Percentiles rank a stretch among this genome's conserved stretches.
Conservation (phyloP, 2,797 vertebrate species). For the Sitta carolinensis region DNA sequence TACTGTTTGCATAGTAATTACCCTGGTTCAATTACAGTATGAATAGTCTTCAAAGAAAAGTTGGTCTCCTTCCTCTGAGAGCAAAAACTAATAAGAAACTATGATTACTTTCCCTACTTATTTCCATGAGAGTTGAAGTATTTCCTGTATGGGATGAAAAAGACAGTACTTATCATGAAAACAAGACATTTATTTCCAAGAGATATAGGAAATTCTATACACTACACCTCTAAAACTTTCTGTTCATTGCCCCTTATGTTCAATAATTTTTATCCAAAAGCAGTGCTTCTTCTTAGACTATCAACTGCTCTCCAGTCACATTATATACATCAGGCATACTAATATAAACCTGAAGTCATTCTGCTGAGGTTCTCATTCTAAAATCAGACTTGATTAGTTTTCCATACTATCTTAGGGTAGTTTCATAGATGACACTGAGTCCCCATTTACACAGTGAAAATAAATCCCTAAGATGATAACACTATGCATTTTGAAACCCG, state of each 20-base stretch:
- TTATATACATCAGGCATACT: background rate
- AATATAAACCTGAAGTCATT: slow-evolving; percentile 20
- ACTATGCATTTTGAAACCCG: slow-evolving; percentile 28
- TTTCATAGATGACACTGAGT: slow-evolving; percentile 16
- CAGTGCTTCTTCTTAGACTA: background rate
- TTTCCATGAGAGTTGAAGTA: slow-evolving; percentile 14
- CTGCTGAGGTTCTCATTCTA: background rate
- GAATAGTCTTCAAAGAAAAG: slow-evolving; percentile 20
- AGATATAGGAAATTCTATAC: background rate
- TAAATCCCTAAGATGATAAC: slow-evolving; percentile 34
- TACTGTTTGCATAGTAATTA: slow-evolving; percentile 27
- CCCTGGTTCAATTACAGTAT: background rate
- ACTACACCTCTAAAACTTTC: background rate
- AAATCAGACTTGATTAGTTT: slow-evolving; percentile 19
- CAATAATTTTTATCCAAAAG: slow-evolving; percentile 27
- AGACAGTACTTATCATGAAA: background rate
- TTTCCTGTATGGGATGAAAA: background rate
- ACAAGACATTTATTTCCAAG: slow-evolving; percentile 19
- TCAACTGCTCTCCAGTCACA: background rate
- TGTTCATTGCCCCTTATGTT: slow-evolving; percentile 1
- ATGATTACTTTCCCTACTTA: background rate
- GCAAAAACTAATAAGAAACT: background rate
- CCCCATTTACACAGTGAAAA: background rate
- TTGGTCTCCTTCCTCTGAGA: background rate
- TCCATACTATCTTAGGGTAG: background rate